Evolutionary conservation across 1,140 invertebrate genomes (phyloP), one percentile per base, ranked within the genome.

Genomic region (Chironomus striatipennis): DNA sequence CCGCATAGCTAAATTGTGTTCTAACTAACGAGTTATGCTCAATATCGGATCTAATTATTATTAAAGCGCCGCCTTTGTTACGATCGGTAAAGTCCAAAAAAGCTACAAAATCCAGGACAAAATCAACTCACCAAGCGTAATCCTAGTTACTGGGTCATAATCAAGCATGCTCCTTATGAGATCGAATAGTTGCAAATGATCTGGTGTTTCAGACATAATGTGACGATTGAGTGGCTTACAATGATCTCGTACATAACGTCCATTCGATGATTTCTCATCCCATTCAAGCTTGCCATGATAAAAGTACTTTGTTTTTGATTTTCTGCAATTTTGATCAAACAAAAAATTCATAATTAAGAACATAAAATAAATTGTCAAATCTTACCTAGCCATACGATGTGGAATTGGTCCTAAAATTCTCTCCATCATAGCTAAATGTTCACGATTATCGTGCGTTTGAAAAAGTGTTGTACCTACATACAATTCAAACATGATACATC

Each of bases 341-440:
- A 34, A 34, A 34, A 5, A 34, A 82, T 81, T 79, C 81, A n/a
- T n/a, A 78, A 70, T 20, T 20, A 70, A 20, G 7, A 70, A 20
- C 7, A 70, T 18, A 18, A 18, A 70, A 20, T 7, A 70, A 57
- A 79, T 80, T 77, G 79, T 78, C 79, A 81, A 80, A 77, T 79
- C 81, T 82, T 82, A 82, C 81, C 81, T 80, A 80, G 81, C 81
- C 81, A 82, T 82, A 87, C 96, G 90, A 84, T 94, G 93, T 72
- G 97, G 98, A 81, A 99, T 91, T 76, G 93, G 90, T 67, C 98
- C 97, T 57, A 99, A 86, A 79, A 99, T 99, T 78, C 97, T 87
- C 83, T 99, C 97, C 97, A 99, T 99, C 97, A 99, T 99, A 73
- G 98, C 98, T 79, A 99, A 88, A 87, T 99, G 98, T 82, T 99